These are phyloP conservation scores for Pterophyllum scalare DNA, from an alignment of 2,113 vertebrate genomes.

Conservation along the genomic window DNA sequence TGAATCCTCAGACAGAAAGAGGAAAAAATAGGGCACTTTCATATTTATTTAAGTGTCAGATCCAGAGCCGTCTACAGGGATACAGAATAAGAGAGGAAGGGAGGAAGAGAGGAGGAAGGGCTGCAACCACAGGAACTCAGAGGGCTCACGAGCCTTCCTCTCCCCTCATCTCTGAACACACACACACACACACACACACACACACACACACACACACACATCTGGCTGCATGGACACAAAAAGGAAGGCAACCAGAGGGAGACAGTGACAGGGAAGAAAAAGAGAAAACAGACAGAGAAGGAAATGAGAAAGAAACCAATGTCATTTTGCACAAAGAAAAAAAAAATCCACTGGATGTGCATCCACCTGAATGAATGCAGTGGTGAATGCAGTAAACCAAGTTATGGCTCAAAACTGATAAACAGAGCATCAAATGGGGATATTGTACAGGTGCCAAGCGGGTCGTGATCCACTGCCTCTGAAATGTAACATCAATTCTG, in stretches of 20 bases:
- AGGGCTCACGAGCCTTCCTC: constrained; percentile 53
- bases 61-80: constrained; percentile 69
- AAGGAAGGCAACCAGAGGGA: constrained; percentile 13
- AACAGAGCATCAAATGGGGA: constrained; percentile 33
- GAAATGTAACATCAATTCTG: constrained; percentile 44
- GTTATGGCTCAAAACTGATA: constrained; percentile 28
- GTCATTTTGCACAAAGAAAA: constrained; percentile 25
- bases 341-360: not conserved
- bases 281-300: not conserved
- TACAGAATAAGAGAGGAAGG: constrained; percentile 28
- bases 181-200: constrained; percentile 8
- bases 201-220: constrained; percentile 10
- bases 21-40: constrained; percentile 73
- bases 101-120: constrained; percentile 50
- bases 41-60: constrained; percentile 79
- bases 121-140: constrained; percentile 67
- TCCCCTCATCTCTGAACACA: constrained; percentile 29
- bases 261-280: not conserved
- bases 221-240: constrained; percentile 21
- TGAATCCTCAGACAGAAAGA: constrained; percentile 63
- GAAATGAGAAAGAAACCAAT: constrained; percentile 8
- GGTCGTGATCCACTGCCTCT: constrained; percentile 32
- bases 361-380: not conserved
- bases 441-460: constrained; percentile 29
- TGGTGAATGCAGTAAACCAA: constrained; percentile 25